These are phyloP conservation scores for Saguinus imperator DNA, from an alignment of 2,113 vertebrate genomes.

Conservation along the genomic window DNA sequence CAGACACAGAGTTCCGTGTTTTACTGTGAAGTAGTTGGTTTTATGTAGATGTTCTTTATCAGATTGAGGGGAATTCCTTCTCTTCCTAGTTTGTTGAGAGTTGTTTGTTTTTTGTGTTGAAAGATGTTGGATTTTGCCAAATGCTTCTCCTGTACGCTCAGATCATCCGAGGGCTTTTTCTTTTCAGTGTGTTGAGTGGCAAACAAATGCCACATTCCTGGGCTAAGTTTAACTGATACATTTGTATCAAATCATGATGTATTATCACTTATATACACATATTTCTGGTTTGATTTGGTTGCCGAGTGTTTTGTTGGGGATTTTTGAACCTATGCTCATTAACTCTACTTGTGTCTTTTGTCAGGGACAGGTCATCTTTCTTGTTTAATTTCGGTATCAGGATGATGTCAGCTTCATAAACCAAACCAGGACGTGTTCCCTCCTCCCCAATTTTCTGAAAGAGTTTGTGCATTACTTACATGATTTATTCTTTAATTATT, in stretches of 20 bases:
- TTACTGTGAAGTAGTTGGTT: background rate
- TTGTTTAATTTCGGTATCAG: background rate
- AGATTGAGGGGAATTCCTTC: background rate
- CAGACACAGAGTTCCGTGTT: background rate
- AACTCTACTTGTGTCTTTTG: background rate
- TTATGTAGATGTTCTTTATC: background rate
- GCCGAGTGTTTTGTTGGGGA: background rate
- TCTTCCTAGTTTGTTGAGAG: background rate
- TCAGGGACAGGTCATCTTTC: background rate
- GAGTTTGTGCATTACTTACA: background rate
- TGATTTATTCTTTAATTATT: background rate
- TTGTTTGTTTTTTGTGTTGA: background rate
- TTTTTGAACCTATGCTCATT: background rate
- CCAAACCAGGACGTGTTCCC: background rate
- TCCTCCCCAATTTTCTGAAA: background rate
- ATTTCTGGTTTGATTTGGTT: background rate
- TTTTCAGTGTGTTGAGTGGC: background rate
- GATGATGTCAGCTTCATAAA: background rate
- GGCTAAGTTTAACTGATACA: background rate
- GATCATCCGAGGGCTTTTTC: background rate
- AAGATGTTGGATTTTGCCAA: background rate
- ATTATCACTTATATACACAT: background rate
- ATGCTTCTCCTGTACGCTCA: background rate
- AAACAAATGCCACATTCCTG: background rate
- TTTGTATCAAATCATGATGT: background rate